Conservation (phyloP, 2,888 invertebrate genomes). For the Philereme transversata region DNA sequence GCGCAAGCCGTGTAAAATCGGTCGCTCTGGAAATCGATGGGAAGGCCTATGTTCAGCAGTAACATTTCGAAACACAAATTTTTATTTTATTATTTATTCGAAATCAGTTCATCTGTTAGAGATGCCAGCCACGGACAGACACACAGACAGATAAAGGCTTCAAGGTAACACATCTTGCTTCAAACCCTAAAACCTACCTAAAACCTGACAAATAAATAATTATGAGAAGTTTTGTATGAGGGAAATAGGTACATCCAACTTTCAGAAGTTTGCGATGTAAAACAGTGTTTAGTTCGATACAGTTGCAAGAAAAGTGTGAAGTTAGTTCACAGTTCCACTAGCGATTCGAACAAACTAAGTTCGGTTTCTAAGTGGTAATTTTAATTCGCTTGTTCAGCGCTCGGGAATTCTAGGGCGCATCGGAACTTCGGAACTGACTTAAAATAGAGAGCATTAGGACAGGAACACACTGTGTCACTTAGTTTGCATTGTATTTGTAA, state of each 20-base stretch:
- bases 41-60: too few relatives aligned
- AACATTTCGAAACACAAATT: too few relatives aligned
- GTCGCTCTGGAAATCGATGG: too few relatives aligned
- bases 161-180: too few relatives aligned
- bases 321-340: conserved; percentile 4
- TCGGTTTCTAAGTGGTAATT: conserved; percentile 24
- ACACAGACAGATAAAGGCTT: too few relatives aligned
- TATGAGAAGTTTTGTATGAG: too few relatives aligned
- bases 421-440: conserved; percentile 11
- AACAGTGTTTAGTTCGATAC: conserved; percentile 3
- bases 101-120: too few relatives aligned
- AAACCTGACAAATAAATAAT: too few relatives aligned
- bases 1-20: too few relatives aligned
- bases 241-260: not conserved
- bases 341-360: conserved; percentile 17
- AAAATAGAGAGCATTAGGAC: conserved; percentile 12
- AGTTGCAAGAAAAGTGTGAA: conserved; percentile 5
- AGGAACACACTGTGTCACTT: not conserved
- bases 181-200: too few relatives aligned
- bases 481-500: not conserved
- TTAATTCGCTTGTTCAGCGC: conserved; percentile 25
- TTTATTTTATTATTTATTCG: too few relatives aligned
- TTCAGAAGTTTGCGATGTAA: conserved; percentile 7
- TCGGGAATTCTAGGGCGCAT: conserved; percentile 9
- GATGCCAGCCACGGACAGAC: too few relatives aligned